Conservation (phyloP, 2,888 invertebrate species). For the Muscina levida region DNA sequence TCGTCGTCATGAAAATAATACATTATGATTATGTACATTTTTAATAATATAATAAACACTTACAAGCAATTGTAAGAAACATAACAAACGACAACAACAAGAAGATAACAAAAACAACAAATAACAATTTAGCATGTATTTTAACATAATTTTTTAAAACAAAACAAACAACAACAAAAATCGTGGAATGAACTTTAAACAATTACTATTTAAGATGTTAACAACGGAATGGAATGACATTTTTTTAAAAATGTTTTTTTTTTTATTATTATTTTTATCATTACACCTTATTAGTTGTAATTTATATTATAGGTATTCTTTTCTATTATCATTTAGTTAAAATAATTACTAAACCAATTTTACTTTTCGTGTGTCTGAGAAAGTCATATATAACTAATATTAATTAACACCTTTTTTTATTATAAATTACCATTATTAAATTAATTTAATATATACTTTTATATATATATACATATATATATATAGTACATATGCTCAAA, state of each 20-base stretch:
- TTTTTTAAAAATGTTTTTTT: conserved; percentile 34
- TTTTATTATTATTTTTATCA: conserved; percentile 6
- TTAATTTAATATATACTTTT: conserved; percentile 35
- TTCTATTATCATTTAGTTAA: conserved; percentile 34
- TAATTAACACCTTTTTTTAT: conserved; percentile 17
- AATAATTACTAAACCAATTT: conserved; percentile 37
- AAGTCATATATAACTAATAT: conserved; percentile 44
- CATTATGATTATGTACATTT: conserved; percentile 31
- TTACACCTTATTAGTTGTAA: too few species aligned
- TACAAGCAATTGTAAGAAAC: conserved; percentile 22
- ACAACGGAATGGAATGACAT: conserved; percentile 38
- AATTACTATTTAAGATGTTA: background rate
- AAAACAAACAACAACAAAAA: background rate
- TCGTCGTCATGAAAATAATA: background rate
- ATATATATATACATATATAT: conserved; percentile 19
- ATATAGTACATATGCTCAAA: conserved; percentile 51
- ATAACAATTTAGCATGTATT: conserved; percentile 33
- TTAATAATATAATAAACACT: too few species aligned
- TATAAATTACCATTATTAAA: background rate
- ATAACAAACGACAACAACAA: conserved; percentile 5
- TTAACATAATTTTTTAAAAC: conserved; percentile 26
- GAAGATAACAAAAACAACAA: conserved; percentile 28
- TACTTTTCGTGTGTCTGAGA: conserved; percentile 39
- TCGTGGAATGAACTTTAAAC: conserved; percentile 34
- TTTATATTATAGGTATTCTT: background rate